Evolutionary conservation across 2,888 invertebrate species (phyloP), one percentile per base, ranked within the genome.

Genomic region (Strigamia transsilvanica): DNA sequence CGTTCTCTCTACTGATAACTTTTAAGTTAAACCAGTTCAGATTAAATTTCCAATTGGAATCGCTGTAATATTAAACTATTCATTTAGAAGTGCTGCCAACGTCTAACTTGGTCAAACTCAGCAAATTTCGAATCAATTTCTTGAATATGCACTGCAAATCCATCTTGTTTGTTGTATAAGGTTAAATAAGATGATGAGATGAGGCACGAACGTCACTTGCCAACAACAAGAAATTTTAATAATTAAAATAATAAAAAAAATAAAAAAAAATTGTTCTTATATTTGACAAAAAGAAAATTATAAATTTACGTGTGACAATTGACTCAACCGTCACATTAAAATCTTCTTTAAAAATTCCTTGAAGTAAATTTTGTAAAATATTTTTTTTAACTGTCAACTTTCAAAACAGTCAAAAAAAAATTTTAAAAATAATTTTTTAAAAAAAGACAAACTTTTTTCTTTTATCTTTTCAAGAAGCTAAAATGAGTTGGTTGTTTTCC

Each of bases 401-500:
- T 15, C 4, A 18, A n/a, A 15, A 18, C 2, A 56, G 6, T 18
- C 0, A n/a, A 21, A 56, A 38, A 51, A 51, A 51, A 51, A n/a
- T n/a, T n/a, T n/a, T n/a, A n/a, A n/a, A n/a, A n/a, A n/a, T n/a
- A n/a, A n/a, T n/a, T n/a, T 0, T 13, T 4, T 4, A 51, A 51
- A 51, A 51, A 51, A 51, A n/a, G 4, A 18, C 51, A 18, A n/a
- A n/a, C n/a, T n/a, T n/a, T n/a, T n/a, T n/a, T 51, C 12, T 27
- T 73, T 73, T 32, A 27, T 32, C n/a, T 27, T n/a, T 6, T 73
- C 18, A 18, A 56, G 32, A 73, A 73, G 73, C 73, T 73, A n/a
- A 73, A 73, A 73, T 73, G 73, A 73, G 73, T 73, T 73, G 73
- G 27, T 73, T 73, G 73, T 73, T 73, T 66, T 66, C 32, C 73